phyloP scores from a whole-genome alignment of 1,140 invertebrate species.

The Procambarus clarkii region DNA sequence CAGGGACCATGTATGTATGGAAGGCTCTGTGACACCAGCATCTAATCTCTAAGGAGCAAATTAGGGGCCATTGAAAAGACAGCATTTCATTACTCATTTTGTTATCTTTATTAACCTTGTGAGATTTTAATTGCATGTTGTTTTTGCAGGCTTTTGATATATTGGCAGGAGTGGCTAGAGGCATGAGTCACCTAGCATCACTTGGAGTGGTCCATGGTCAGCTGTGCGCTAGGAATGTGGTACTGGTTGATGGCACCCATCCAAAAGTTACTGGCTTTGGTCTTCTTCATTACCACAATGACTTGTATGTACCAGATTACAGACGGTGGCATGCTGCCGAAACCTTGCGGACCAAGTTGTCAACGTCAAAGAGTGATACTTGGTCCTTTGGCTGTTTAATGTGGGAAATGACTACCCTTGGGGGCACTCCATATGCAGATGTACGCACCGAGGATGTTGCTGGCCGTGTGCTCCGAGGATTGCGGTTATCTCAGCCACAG shows the following conservation, averaged over 20 bases:
- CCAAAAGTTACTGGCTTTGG: constrained; percentile 87
- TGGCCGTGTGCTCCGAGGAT: constrained; percentile 81
- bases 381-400: constrained; percentile 89
- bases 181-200: constrained; percentile 82
- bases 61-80: too few relatives aligned
- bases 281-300: constrained; percentile 77
- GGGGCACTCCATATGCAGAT: constrained; percentile 86
- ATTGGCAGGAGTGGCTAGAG: constrained; percentile 80
- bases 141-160: constrained; percentile 78
- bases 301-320: constrained; percentile 79
- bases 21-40: too few relatives aligned
- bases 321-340: constrained; percentile 87
- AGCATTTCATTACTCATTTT: background rate
- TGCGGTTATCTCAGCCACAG: constrained; percentile 83
- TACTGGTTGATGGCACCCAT: constrained; percentile 79
- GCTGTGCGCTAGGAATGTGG: constrained; percentile 84
- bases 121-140: background rate
- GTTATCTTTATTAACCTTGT: too few relatives aligned
- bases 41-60: too few relatives aligned
- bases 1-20: too few relatives aligned
- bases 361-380: constrained; percentile 84
- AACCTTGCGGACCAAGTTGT: constrained; percentile 78
- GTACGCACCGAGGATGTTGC: constrained; percentile 82
- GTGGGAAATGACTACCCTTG: constrained; percentile 90
- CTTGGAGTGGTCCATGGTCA: constrained; percentile 83